Base-by-base conservation (phyloP, 2,113 vertebrate species). In the Pagrus major region DNA sequence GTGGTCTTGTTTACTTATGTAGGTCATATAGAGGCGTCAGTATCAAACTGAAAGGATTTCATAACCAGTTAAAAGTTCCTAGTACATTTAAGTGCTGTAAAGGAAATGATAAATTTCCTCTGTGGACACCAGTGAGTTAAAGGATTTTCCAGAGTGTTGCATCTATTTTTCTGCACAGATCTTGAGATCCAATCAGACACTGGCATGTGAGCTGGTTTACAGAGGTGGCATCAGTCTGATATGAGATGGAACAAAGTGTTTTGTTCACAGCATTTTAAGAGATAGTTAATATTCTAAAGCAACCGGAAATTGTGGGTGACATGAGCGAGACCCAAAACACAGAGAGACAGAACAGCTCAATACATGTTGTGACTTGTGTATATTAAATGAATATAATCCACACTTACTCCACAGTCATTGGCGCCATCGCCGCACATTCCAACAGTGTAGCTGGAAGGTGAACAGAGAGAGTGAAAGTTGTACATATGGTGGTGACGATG, bases 391-490 rank as follows among this genome's bases (percentile, higher is more conserved):
- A 68, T 25, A 23, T 46, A 27, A 46, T 46, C 16, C 11, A 61
- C 78, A 97, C 97, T 97, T 94, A 99, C 98, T 4, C 98, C 98
- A 94, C 98, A 99, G 91, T 99, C 98, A 78, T 99, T 99, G 20
- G 97, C 98, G 37, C 98, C 98, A 67, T 99, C 98, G 37, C 98
- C 98, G 82, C 98, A 99, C 98, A 99, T 99, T 59, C 98, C 98
- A 69, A 99, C 98, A 65, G 94, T 97, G 92, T 99, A 99, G 90
- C 98, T 99, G 89, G 6, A 90, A 90, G 86, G 18, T 6, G 90
- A 92, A 78, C 9, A 81, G 0, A 76, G 23, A 12, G 0, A 9
- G 1, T n/a, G 9, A 79, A 5, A 39, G 5, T 37, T 54, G 20
- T 9, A 44, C 8, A 51, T 11, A n/a, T 29, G 47, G 14, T 12